Base-by-base conservation (phyloP, 2,888 invertebrate species). In the Euzophera pinguis region DNA sequence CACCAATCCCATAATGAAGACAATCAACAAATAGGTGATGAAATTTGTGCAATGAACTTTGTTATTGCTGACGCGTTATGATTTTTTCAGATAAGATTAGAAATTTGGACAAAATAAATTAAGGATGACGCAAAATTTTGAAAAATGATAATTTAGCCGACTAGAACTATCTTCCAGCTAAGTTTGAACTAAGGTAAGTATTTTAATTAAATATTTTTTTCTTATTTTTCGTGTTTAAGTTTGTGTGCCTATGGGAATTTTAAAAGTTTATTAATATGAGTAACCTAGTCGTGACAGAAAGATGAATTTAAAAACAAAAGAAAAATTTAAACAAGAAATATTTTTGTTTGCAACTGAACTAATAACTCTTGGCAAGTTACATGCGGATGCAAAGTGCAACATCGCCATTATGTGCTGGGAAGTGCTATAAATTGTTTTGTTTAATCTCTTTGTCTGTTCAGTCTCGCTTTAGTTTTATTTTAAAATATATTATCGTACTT, bases 321-420 rank as follows among this genome's bases (percentile, higher is more conserved):
- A 5, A 5, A 22, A 22, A 22, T 22, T 3, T 5, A 22, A 22
- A 32, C 29, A 32, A 6, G 10, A 32, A 41, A 16, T 8, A 39
- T 2, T 14, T 39, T 39, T 8, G 16, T 2, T 14, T 39, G 13
- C 17, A 45, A 29, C 16, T 32, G 45, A 29, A 27, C 42, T 45
- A 14, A 29, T 29, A 32, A 32, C 45, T 32, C 45, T 45, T 45
- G 32, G 45, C 45, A 45, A 10, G 16, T 32, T 13, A 14, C 14
- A 45, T 16, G 32, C 45, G 45, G 45, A 45, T 45, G 32, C 45
- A 16, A 45, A 45, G 9, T 45, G 32, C 45, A 45, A 32, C 45
- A 45, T 45, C 45, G 8, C 45, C 32, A 32, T 45, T 29, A 32
- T 32, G 45, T 32, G 14, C 14, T 14, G 45, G 32, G 45, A 16